These are phyloP conservation scores for Datnioides undecimradiatus DNA, from an alignment of 2,113 vertebrate species.

Conservation along the genomic window DNA sequence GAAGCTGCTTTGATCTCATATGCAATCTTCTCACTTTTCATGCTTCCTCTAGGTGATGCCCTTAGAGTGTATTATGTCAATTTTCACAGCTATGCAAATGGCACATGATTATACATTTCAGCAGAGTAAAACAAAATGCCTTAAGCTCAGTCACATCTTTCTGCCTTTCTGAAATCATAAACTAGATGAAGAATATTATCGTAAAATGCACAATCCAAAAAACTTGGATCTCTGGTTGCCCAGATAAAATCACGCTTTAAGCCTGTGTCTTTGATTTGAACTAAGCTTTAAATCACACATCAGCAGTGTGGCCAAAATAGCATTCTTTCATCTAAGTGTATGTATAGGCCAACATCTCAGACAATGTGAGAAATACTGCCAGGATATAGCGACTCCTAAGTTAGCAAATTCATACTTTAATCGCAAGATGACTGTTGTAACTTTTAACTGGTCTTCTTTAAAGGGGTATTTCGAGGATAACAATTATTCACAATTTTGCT, in stretches of 20 bases:
- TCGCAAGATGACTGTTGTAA: neutral
- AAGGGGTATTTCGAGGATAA: constrained; percentile 8
- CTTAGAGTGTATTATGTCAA: neutral
- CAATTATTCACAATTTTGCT: neutral
- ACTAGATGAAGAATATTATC: neutral
- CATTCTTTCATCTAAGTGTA: constrained; percentile 1
- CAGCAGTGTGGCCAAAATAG: constrained; percentile 3
- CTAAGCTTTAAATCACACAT: neutral
- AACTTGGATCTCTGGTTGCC: neutral
- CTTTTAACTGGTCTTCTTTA: neutral
- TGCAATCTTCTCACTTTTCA: neutral
- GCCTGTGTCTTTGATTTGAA: constrained; percentile 1
- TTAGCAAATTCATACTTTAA: constrained; percentile 24
- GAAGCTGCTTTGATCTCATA: neutral
- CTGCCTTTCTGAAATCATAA: neutral
- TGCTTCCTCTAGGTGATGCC: neutral
- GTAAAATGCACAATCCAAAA: neutral
- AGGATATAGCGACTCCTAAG: neutral
- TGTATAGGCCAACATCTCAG: constrained; percentile 7
- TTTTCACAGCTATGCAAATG: constrained; percentile 3
- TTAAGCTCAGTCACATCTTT: neutral
- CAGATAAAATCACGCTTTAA: neutral
- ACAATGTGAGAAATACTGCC: constrained; percentile 6
- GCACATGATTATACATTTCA: neutral
- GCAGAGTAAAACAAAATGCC: neutral